phyloP scores from a whole-genome alignment of 2,888 invertebrate species.

The Ectemnius cavifrons region DNA sequence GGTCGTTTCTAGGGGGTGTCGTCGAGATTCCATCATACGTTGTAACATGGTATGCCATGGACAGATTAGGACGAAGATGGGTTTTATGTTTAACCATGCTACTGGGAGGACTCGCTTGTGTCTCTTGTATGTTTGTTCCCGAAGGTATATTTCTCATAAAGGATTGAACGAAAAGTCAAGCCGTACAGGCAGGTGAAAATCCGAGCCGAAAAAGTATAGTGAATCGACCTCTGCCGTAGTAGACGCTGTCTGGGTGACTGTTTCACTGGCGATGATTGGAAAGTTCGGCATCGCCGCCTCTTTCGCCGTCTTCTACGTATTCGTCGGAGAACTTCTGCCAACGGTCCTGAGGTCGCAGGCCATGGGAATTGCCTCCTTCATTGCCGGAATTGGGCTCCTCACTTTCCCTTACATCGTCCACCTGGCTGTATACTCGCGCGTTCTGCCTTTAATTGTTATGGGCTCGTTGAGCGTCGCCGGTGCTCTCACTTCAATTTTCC shows the following conservation, averaged over 20 bases:
- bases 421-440: slow-evolving; percentile 81
- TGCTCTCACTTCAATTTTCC: slow-evolving; percentile 81
- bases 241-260: slow-evolving; percentile 83
- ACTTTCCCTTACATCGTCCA: slow-evolving; percentile 84
- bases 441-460: slow-evolving; percentile 82
- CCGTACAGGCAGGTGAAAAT: too few species aligned
- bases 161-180: too few species aligned
- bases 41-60: slow-evolving; percentile 84
- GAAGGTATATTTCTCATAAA: slow-evolving; percentile 78
- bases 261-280: slow-evolving; percentile 83
- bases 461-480: slow-evolving; percentile 81
- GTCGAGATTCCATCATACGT: slow-evolving; percentile 84
- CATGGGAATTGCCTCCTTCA: slow-evolving; percentile 84
- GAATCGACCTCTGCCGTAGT: slow-evolving; percentile 51
- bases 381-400: slow-evolving; percentile 82
- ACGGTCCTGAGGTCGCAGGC: slow-evolving; percentile 84
- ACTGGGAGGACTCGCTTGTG: slow-evolving; percentile 83
- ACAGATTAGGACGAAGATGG: slow-evolving; percentile 83
- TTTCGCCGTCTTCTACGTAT: slow-evolving; percentile 85
- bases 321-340: slow-evolving; percentile 84
- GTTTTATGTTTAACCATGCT: slow-evolving; percentile 83
- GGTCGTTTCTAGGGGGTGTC: slow-evolving; percentile 79
- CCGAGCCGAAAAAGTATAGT: not conserved
- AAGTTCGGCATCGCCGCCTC: slow-evolving; percentile 84
- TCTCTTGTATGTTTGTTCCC: slow-evolving; percentile 83